A percentile compares a stretch with the other conserved stretches of the same genome.
These are phyloP conservation scores for Charadrius vociferus DNA, from an alignment of 2,113 vertebrate species.

Conservation along the genomic window DNA sequence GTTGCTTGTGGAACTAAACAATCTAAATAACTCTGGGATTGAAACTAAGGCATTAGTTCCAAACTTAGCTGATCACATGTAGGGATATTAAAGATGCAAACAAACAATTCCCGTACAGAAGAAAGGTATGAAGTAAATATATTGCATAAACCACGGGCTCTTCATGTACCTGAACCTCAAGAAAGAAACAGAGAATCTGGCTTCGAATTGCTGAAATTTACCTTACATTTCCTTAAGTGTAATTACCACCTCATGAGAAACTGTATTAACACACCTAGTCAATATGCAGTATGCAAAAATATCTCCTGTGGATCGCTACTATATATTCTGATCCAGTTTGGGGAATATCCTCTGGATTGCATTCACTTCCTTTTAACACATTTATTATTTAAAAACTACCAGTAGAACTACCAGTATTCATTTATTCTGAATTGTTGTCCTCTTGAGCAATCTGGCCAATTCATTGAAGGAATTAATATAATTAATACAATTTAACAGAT, in stretches of 20 bases:
- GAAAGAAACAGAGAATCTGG: background rate
- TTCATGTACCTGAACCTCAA: background rate
- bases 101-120: background rate
- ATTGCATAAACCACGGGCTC: background rate
- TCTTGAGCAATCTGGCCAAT: background rate
- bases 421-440: background rate
- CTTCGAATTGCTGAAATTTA: background rate
- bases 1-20: background rate
- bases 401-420: background rate
- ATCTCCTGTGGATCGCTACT: background rate
- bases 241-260: background rate
- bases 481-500: background rate
- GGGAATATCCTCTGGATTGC: background rate
- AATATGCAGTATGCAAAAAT: background rate
- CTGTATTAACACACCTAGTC: background rate
- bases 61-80: background rate
- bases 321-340: background rate
- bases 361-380: background rate
- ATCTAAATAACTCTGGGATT: background rate
- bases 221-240: background rate
- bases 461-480: background rate
- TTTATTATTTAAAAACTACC: background rate
- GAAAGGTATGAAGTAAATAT: background rate
- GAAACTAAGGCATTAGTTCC: background rate
- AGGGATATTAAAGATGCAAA: background rate